phyloP scores from a whole-genome alignment of 2,888 invertebrate genomes.

The Nebria brevicollis region DNA sequence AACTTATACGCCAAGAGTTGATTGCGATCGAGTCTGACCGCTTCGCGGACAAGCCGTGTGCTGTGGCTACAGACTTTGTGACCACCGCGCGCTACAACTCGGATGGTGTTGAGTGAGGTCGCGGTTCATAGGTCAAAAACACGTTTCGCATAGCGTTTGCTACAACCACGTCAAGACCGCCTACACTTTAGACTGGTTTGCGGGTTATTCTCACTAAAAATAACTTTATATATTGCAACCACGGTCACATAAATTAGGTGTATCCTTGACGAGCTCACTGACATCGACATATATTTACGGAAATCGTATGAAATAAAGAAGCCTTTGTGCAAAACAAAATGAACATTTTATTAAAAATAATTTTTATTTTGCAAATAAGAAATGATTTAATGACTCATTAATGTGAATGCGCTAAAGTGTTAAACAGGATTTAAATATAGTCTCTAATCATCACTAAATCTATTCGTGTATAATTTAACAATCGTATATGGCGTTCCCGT shows the following conservation, averaged over 20 bases:
- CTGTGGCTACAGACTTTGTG: background rate
- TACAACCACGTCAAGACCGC: constrained; percentile 6
- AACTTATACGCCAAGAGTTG: background rate
- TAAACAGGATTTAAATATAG: constrained; percentile 13
- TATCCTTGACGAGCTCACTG: background rate
- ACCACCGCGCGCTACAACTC: background rate
- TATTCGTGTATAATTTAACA: constrained; percentile 15
- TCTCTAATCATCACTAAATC: constrained; percentile 16
- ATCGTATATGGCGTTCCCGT: constrained; percentile 18
- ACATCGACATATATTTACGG: background rate
- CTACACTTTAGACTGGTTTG: constrained; percentile 20
- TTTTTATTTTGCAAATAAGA: background rate
- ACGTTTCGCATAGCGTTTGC: constrained; percentile 11
- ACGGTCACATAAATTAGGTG: background rate
- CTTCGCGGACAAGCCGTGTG: constrained; percentile 15
- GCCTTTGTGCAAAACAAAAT: background rate
- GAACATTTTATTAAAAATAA: background rate
- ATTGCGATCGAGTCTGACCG: constrained; percentile 12
- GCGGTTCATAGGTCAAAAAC: constrained; percentile 18
- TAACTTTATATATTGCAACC: background rate
- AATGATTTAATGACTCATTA: background rate
- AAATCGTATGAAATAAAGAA: background rate
- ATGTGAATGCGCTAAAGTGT: background rate
- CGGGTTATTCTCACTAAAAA: constrained; percentile 2
- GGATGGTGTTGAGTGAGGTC: constrained; percentile 20